Evolutionary conservation across 2,797 vertebrate species (phyloP), one percentile per base, ranked within the genome.

Genomic region (Neostethus bicornis): DNA sequence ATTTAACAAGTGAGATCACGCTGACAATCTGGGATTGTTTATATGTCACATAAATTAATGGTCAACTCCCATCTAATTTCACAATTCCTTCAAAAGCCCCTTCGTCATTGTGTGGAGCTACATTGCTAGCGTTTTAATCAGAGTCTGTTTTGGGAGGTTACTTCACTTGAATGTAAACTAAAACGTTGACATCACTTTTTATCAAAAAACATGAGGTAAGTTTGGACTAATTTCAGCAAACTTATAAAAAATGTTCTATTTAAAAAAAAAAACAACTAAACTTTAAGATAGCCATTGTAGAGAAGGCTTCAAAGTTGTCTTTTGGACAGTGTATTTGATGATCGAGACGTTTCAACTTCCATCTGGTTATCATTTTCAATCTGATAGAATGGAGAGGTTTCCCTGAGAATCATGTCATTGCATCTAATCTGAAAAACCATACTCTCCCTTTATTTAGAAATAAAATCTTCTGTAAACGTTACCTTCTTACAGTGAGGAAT

Each of bases 41-140:
- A n/a, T 55, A 61, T 61, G 61, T 64, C 66, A 48, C 13, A 56
- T 45, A 67, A 68, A 79, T 76, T 52, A 86, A 70, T 75, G 62
- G 61, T 78, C 52, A 58, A 56, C 62, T 72, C 39, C 58, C 59
- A 58, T 82, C 59, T 69, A 72, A 75, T 85, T 79, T 73, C 31
- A 42, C 24, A n/a, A 9, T 37, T 42, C 19, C 62, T 56, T 59
- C 67, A 68, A 51, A 59, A 31, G 1, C 19, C 49, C 24, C 35
- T 23, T 42, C 5, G 29, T 75, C 73, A 57, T 57, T 66, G 37
- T 79, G 46, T 58, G 12, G 20, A 56, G 32, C 46, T 6, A 19
- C 57, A 79, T 59, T 64, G 51, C 50, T 57, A 9, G 23, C 38
- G 71, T 55, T 67, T 71, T 45, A 51, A 62, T 70, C 55, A 48